Conservation (phyloP, 2,888 invertebrate species). For the Macrosoma leucophasiata region DNA sequence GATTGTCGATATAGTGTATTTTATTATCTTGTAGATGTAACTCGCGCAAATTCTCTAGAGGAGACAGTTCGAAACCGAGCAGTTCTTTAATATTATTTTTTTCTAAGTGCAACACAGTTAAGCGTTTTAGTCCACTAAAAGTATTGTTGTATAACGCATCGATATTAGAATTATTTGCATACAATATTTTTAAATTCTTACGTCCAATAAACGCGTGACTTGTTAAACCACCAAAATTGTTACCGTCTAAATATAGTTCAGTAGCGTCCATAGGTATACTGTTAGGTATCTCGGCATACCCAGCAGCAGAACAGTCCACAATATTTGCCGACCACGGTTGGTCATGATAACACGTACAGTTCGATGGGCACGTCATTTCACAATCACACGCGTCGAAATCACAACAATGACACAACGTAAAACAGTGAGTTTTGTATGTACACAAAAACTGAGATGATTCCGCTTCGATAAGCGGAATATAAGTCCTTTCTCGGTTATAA, state of each 20-base stretch:
- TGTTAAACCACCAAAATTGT: slow-evolving; percentile 89
- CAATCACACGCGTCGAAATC: slow-evolving; percentile 98
- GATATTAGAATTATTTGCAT: slow-evolving; percentile 92
- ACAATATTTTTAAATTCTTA: slow-evolving; percentile 90
- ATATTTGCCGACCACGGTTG: slow-evolving; percentile 95
- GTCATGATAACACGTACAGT: slow-evolving; percentile 97
- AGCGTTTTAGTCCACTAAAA: slow-evolving; percentile 88
- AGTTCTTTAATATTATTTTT: slow-evolving; percentile 88
- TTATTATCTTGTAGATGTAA: slow-evolving; percentile 91
- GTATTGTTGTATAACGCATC: slow-evolving; percentile 91
- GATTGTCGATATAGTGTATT: slow-evolving; percentile 88
- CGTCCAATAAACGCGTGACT: slow-evolving; percentile 94
- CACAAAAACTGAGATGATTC: slow-evolving; percentile 94
- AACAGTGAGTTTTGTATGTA: slow-evolving; percentile 94
- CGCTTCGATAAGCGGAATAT: slow-evolving; percentile 90
- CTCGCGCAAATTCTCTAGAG: slow-evolving; percentile 87
- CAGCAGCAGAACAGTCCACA: slow-evolving; percentile 90
- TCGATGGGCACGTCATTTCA: slow-evolving; percentile 95
- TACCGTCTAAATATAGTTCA: slow-evolving; percentile 94
- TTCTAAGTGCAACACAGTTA: slow-evolving; percentile 89
- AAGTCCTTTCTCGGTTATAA: slow-evolving; percentile 88
- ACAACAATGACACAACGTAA: slow-evolving; percentile 96
- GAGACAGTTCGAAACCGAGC: slow-evolving; percentile 87
- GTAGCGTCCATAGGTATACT: slow-evolving; percentile 97
- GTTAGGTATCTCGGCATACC: slow-evolving; percentile 88